phyloP scores from a whole-genome alignment of 2,113 vertebrate genomes.

The Hippoglossus stenolepis region DNA sequence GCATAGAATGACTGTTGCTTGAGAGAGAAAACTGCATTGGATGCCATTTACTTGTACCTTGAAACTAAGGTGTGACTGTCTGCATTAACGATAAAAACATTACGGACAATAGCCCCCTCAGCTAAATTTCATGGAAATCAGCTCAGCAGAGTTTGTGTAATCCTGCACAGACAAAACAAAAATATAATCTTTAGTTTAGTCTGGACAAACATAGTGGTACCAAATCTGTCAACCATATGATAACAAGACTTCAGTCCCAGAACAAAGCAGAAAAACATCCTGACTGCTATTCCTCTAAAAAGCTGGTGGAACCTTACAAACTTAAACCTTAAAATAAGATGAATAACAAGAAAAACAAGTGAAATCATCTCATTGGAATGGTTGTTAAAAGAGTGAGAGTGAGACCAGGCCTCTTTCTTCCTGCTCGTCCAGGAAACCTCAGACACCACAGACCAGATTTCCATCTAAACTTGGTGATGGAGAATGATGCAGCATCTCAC shows the following conservation, averaged over 20 bases:
- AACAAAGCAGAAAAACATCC: background rate
- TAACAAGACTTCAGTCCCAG: too few species aligned
- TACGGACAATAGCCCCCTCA: too few species aligned
- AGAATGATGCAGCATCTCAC: slow-evolving; percentile 29
- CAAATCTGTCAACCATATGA: background rate
- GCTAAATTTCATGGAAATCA: too few species aligned
- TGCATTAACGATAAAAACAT: too few species aligned
- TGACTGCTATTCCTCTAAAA: background rate
- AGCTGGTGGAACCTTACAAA: too few species aligned
- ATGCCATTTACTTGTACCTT: too few species aligned
- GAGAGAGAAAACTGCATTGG: too few species aligned
- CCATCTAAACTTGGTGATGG: slow-evolving; percentile 3
- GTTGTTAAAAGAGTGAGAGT: slow-evolving; percentile 1
- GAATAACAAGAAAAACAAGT: background rate
- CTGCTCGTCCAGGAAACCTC: slow-evolving; percentile 18
- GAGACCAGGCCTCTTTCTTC: background rate
- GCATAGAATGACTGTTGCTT: too few species aligned
- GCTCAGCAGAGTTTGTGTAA: too few species aligned
- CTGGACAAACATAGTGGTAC: background rate
- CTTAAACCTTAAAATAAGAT: background rate
- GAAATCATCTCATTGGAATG: background rate
- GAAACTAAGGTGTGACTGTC: too few species aligned
- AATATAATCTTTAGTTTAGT: too few species aligned
- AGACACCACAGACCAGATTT: slow-evolving; percentile 39
- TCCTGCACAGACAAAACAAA: too few species aligned